Evolutionary conservation across 2,888 invertebrate species (phyloP), one percentile per base, ranked within the genome.

Genomic region (Drosophila prolongata): DNA sequence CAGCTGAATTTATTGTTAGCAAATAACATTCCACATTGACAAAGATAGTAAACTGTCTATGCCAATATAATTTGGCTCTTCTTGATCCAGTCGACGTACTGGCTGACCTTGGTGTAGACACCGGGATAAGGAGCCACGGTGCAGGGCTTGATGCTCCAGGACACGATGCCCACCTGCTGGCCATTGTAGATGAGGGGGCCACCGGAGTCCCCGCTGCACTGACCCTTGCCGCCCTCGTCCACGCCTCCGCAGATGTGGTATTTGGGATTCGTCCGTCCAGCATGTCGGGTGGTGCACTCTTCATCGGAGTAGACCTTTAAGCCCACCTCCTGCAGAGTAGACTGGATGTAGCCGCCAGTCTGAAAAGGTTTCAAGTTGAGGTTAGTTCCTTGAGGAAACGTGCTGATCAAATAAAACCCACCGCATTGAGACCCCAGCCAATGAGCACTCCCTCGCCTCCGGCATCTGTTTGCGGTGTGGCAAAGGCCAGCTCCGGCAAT

Each of bases 71-170:
- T 73, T 46, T 84, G 88, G 16, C 71, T 75, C 24, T 49, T 50
- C 9, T 75, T 58, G 59, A 92, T 91, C 92, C 92, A 92, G 14
- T 81, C 79, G 4, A 90, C 19, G 40, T 91, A 91, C 49, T 83
- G 87, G 3, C 92, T 81, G 1, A 93, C 92, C 72, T 91, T 91
- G 13, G 92, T 90, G 69, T 91, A 93, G 16, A 93, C 92, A 16
- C 93, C 93, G 0, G 93, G 93, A 76, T 90, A 92, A 4, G 92
- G 92, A 3, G 88, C 78, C 16, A 87, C 65, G 0, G 92, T 82
- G 71, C 93, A 93, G 2, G 93, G 93, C 72, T 93, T 93, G 2
- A 85, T 56, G 62, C 92, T 92, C 93, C 93, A 93, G 1, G 93
- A 93, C 3, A 93, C 93, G 42, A 93, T 90, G 35, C 93, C 93